Evolutionary conservation across 2,113 vertebrate genomes (phyloP), one percentile per base, ranked within the genome.

Genomic region (Egretta garzetta): DNA sequence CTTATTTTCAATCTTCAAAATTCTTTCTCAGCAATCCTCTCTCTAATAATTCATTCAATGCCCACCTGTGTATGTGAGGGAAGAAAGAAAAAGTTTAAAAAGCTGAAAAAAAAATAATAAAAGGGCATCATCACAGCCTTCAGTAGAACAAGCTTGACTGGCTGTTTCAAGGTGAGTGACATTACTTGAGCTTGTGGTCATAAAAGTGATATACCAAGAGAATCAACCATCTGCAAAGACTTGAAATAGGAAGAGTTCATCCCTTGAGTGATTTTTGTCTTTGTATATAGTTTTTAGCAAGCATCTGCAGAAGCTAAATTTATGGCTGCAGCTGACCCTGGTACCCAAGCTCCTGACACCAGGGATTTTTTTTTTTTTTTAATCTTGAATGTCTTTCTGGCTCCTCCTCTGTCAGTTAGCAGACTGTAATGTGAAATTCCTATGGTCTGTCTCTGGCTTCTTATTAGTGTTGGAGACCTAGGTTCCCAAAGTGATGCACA

Each of bases 161-260:
- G 5, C 27, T 93, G 20, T 82, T 96, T 96, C 92, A 94, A 96
- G 87, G 79, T 94, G 92, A 94, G 72, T 88, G 93, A 90, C 88
- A 93, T 70, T 83, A 91, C 80, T 74, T 90, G 74, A 96, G 52
- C 71, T 96, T 63, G 47, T 91, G 68, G 50, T 93, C 74, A 74
- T 94, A 90, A 94, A 97, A 92, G 59, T 84, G 91, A 84, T 68
- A 74, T 75, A 88, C 75, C 67, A 62, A 50, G 58, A 86, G 82
- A 97, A 86, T 93, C 80, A 79, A 64, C 70, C 75, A 77, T 88
- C 80, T 95, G 89, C 52, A 77, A 87, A 91, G 13, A 17, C 28
- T 87, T 88, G 26, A 79, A 74, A 95, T 62, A 94, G 27, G 45
- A 73, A 81, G 37, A 83, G 63, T 67, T 88, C 85, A 88, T 22